Evolutionary conservation across 2,113 vertebrate genomes (phyloP).

Genomic region (Vidua macroura): DNA sequence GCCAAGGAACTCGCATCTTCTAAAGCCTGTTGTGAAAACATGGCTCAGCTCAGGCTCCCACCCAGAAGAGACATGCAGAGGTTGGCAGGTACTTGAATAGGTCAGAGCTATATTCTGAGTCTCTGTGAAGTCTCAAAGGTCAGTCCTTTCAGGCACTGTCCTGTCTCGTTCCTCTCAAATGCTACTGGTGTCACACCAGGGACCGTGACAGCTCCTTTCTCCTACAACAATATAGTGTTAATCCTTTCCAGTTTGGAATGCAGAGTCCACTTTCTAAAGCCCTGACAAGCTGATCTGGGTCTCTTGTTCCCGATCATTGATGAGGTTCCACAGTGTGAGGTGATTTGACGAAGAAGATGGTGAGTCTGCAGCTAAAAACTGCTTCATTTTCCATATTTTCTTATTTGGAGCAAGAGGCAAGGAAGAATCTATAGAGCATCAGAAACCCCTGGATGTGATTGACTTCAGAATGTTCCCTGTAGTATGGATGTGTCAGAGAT

Average conservation of each 20-base stretch:
- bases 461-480: not conserved
- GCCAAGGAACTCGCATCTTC: rapidly evolving
- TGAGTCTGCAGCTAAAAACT: not conserved
- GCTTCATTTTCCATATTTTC: not conserved
- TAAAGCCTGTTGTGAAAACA: not conserved
- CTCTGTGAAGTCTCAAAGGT: slow-evolving; percentile 22
- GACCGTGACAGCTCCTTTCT: not conserved
- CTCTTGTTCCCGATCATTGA: rapidly evolving
- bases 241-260: not conserved
- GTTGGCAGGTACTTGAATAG: not conserved
- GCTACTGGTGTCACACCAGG: not conserved
- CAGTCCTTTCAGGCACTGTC: not conserved
- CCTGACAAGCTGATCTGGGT: rapidly evolving
- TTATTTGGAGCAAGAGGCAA: not conserved
- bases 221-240: not conserved
- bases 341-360: not conserved
- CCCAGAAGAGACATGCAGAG: not conserved
- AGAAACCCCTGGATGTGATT: not conserved
- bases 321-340: not conserved
- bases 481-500: slow-evolving; percentile 3
- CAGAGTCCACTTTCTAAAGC: not conserved
- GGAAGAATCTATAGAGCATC: not conserved
- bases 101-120: not conserved
- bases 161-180: not conserved
- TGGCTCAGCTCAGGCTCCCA: not conserved